Conservation (phyloP, 2,888 invertebrate species). For the Mimumesa dahlbomi region DNA sequence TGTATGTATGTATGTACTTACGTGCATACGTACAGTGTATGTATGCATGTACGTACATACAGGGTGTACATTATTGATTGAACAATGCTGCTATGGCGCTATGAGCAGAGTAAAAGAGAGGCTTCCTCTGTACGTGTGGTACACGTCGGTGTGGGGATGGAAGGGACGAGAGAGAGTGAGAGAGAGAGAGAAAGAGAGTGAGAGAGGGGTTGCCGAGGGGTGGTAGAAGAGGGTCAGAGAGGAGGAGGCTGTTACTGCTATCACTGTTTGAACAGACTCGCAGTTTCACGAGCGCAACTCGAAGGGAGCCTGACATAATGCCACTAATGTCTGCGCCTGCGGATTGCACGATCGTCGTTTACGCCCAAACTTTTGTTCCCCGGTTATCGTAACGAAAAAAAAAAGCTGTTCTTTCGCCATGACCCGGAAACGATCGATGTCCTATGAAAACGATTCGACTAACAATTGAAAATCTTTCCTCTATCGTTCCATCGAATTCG, state of each 20-base stretch:
- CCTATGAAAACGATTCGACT: too few species aligned
- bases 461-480: too few species aligned
- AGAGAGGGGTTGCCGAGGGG: constrained; percentile 39
- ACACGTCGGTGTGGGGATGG: constrained; percentile 8
- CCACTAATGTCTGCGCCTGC: constrained; percentile 73
- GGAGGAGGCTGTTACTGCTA: constrained; percentile 72
- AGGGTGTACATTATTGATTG: constrained; percentile 75
- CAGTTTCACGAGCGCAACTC: constrained; percentile 77
- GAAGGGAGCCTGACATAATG: constrained; percentile 73
- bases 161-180: constrained; percentile 29
- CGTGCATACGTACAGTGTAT: constrained; percentile 48
- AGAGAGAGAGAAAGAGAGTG: constrained; percentile 25
- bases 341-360: constrained; percentile 56
- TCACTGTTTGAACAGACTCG: constrained; percentile 80
- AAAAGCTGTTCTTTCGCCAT: background rate
- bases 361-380: constrained; percentile 37
- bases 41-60: constrained; percentile 40
- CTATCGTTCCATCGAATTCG: too few species aligned
- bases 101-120: constrained; percentile 56
- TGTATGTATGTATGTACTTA: too few species aligned
- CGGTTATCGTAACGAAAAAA: background rate
- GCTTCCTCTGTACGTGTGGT: background rate
- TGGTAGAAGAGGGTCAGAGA: constrained; percentile 47
- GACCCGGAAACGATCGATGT: too few species aligned
- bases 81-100: constrained; percentile 67